Percentiles rank a stretch among this genome's conserved stretches.
These are phyloP conservation scores for Agriopis marginaria DNA, from an alignment of 2,888 invertebrate genomes.

Conservation along the genomic window DNA sequence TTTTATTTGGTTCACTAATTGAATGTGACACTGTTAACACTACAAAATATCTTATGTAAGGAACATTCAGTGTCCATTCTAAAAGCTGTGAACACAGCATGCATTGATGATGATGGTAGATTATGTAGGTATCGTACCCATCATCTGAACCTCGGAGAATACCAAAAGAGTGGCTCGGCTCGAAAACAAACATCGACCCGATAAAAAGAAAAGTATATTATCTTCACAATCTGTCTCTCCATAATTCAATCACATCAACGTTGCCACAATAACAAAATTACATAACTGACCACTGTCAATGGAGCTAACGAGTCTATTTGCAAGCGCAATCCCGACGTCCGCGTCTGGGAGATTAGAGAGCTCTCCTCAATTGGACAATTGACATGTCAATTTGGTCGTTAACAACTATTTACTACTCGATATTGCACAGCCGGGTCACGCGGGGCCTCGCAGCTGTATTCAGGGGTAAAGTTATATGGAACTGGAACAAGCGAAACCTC, in stretches of 20 bases:
- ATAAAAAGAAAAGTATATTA: background rate
- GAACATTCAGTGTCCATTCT: too few species aligned
- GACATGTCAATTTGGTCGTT: conserved; percentile 54
- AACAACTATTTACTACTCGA: conserved; percentile 63
- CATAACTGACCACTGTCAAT: conserved; percentile 20
- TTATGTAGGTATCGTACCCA: too few species aligned
- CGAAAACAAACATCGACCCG: background rate
- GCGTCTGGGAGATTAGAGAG: conserved; percentile 67
- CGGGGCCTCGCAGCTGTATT: conserved; percentile 41
- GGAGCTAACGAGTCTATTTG: conserved; percentile 63
- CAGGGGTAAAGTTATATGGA: background rate
- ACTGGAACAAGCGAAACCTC: too few species aligned
- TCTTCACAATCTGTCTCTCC: background rate
- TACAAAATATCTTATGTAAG: too few species aligned
- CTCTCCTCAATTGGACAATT: conserved; percentile 73
- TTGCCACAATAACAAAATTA: conserved; percentile 13
- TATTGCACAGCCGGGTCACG: conserved; percentile 53
- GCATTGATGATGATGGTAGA: too few species aligned
- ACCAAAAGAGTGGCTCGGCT: too few species aligned
- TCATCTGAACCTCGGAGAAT: too few species aligned
- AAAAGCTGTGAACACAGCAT: too few species aligned
- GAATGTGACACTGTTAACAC: too few species aligned
- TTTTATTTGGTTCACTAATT: too few species aligned
- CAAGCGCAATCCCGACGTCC: conserved; percentile 68
- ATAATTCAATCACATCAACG: background rate